These are phyloP conservation scores for Conopomorpha cramerella DNA, from an alignment of 1,140 invertebrate genomes.

Conservation along the genomic window DNA sequence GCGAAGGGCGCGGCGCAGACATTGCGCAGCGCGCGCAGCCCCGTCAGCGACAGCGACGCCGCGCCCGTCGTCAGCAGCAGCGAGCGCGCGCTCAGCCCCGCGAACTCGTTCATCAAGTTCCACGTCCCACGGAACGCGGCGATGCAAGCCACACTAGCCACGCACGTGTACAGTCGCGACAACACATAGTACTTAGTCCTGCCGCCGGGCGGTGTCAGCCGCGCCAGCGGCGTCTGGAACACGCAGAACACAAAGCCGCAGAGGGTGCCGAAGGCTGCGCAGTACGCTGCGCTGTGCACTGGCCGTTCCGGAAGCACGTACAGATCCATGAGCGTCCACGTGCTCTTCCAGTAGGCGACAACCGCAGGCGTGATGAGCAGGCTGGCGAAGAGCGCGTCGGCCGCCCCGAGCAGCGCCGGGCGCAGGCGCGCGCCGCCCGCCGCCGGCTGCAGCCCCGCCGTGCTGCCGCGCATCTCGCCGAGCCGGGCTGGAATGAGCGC, in stretches of 20 bases:
- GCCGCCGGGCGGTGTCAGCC: slow-evolving; percentile 67
- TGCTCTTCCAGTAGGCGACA: slow-evolving; percentile 84
- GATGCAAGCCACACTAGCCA: slow-evolving; percentile 78
- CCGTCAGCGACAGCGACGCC: slow-evolving; percentile 67
- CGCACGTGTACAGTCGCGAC: slow-evolving; percentile 75
- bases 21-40: slow-evolving; percentile 73
- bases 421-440: slow-evolving; percentile 53
- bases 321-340: slow-evolving; percentile 78
- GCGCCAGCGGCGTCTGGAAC: slow-evolving; percentile 66
- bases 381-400: slow-evolving; percentile 75
- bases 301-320: slow-evolving; percentile 68
- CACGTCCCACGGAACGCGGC: slow-evolving; percentile 85
- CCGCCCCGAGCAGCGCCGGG: slow-evolving; percentile 65
- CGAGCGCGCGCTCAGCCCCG: slow-evolving; percentile 64
- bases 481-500: slow-evolving; percentile 11
- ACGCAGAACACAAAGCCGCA: slow-evolving; percentile 72
- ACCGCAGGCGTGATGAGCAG: slow-evolving; percentile 76
- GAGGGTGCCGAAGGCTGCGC: slow-evolving; percentile 68
- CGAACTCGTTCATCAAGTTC: slow-evolving; percentile 74
- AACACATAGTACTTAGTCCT: slow-evolving; percentile 70
- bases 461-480: slow-evolving; percentile 64
- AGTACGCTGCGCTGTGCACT: slow-evolving; percentile 66
- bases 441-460: slow-evolving; percentile 59
- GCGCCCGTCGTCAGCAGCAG: slow-evolving; percentile 65
- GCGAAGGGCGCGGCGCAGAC: slow-evolving; percentile 81